phyloP scores from a whole-genome alignment of 2,888 invertebrate species.

The Alsophila aescularia region DNA sequence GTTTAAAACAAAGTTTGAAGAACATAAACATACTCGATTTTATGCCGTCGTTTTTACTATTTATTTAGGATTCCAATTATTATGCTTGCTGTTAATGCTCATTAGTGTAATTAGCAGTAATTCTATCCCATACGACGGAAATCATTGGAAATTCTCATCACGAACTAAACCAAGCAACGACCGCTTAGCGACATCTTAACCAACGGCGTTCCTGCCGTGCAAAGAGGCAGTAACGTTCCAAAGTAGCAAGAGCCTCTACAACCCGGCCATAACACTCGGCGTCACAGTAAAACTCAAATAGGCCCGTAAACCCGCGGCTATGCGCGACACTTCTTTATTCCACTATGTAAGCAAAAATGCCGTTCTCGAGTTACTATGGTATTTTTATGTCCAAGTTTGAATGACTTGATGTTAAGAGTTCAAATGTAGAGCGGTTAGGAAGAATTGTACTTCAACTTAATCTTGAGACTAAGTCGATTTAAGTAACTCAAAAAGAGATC shows the following conservation, averaged over 20 bases:
- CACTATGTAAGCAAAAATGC: constrained; percentile 36
- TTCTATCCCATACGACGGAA: no score
- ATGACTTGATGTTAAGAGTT: constrained; percentile 9
- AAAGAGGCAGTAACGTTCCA: constrained; percentile 12
- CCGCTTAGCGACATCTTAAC: not conserved
- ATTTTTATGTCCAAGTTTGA: constrained; percentile 26
- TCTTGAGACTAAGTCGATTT: not conserved
- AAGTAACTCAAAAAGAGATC: no score
- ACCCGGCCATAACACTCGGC: constrained; percentile 19
- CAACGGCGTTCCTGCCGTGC: constrained; percentile 1
- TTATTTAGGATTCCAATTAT: no score
- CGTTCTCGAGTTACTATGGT: constrained; percentile 16
- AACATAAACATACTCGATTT: no score
- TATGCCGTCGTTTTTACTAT: no score
- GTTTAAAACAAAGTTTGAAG: no score
- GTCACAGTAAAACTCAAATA: constrained; percentile 32
- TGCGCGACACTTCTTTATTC: constrained; percentile 35
- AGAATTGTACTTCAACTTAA: not conserved
- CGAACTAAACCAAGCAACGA: not conserved
- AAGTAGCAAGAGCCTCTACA: constrained; percentile 19
- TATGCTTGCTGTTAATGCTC: no score
- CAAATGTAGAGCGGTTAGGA: not conserved
- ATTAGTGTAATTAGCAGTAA: no score
- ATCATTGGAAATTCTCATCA: not conserved
- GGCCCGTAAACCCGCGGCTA: constrained; percentile 32